A percentile compares a stretch with the other conserved stretches of the same genome.
Evolutionary conservation across 2,797 vertebrate genomes (phyloP).

Genomic region (Tragelaphus oryx): DNA sequence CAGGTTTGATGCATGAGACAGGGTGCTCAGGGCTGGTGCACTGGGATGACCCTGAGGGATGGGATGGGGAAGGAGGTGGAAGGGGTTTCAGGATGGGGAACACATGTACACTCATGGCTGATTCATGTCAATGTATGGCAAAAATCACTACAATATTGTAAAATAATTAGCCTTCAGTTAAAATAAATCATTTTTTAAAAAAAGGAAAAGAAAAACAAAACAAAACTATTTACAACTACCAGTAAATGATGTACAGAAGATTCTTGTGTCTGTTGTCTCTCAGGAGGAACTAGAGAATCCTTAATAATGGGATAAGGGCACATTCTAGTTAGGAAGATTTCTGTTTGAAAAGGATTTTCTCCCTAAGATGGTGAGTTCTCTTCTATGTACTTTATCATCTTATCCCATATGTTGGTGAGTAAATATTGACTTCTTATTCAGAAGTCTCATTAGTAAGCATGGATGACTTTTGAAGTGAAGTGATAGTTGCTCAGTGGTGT

Average conservation of each 20-base stretch:
- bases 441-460: neutral
- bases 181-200: neutral
- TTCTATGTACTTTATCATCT: neutral
- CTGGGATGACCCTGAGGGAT: neutral
- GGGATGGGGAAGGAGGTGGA: neutral
- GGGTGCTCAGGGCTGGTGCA: neutral
- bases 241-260: constrained; percentile 11
- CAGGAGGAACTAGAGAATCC: neutral
- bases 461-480: neutral
- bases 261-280: neutral
- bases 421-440: neutral
- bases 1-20: neutral
- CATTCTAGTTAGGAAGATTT: neutral
- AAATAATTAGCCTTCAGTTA: neutral
- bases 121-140: neutral
- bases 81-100: neutral
- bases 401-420: neutral
- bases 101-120: neutral
- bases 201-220: neutral
- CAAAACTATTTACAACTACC: constrained; percentile 39
- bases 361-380: neutral
- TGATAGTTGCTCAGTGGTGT: neutral
- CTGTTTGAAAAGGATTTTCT: neutral
- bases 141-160: neutral
- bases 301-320: neutral